Percentiles rank a stretch among this genome's conserved stretches.
phyloP scores from a whole-genome alignment of 2,888 invertebrate genomes.

The Ectobius pallidus region DNA sequence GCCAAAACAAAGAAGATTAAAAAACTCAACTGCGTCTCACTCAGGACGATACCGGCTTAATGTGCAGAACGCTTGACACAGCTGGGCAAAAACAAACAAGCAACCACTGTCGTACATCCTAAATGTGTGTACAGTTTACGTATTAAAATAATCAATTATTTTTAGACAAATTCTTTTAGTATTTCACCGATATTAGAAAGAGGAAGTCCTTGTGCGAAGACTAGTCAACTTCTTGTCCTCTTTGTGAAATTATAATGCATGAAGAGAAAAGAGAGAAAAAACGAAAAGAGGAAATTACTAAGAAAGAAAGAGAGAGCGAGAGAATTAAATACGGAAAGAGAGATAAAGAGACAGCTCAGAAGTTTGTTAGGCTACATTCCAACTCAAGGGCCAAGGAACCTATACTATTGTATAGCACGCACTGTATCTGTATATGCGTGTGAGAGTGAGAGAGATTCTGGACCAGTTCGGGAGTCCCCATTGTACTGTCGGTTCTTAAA shows the following conservation, averaged over 20 bases:
- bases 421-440: too few relatives aligned
- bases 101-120: not conserved
- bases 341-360: not conserved
- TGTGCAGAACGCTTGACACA: too few relatives aligned
- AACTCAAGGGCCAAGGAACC: not conserved
- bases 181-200: constrained; percentile 16
- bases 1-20: too few relatives aligned
- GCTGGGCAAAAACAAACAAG: not conserved
- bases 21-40: too few relatives aligned
- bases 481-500: not conserved
- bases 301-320: too few relatives aligned
- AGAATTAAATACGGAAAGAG: too few relatives aligned
- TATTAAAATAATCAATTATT: not conserved
- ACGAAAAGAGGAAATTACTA: too few relatives aligned
- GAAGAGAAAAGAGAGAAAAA: too few relatives aligned
- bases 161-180: not conserved
- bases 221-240: not conserved
- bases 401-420: too few relatives aligned
- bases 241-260: not conserved
- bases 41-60: too few relatives aligned
- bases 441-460: too few relatives aligned
- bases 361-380: not conserved
- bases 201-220: constrained; percentile 4
- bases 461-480: not conserved
- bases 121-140: not conserved